Conservation (phyloP, 2,888 invertebrate species). For the Mythimna lalbum region DNA sequence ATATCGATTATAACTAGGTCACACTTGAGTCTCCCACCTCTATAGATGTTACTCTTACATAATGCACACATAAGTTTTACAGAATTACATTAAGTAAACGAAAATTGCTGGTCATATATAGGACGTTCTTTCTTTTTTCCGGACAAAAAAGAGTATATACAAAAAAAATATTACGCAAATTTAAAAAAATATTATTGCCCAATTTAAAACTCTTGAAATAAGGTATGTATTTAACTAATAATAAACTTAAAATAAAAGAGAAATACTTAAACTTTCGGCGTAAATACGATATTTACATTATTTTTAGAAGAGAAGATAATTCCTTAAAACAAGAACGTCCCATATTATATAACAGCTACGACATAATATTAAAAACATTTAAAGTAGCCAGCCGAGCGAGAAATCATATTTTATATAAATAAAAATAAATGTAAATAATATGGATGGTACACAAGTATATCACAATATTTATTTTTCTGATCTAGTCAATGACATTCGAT, state of each 20-base stretch:
- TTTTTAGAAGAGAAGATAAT: too few relatives aligned
- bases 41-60: constrained; percentile 29
- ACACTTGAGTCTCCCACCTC: constrained; percentile 47
- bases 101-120: constrained; percentile 23
- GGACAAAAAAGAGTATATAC: too few relatives aligned
- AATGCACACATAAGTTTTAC: constrained; percentile 21
- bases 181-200: too few relatives aligned
- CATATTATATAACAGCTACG: not conserved
- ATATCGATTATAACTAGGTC: constrained; percentile 23
- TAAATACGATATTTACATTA: too few relatives aligned
- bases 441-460: constrained; percentile 64
- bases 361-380: constrained; percentile 26
- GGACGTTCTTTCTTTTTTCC: too few relatives aligned
- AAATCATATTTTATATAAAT: constrained; percentile 52
- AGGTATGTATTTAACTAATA: too few relatives aligned
- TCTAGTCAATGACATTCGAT: constrained; percentile 77
- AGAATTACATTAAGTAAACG: constrained; percentile 21
- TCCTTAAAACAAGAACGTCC: too few relatives aligned
- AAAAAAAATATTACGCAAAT: too few relatives aligned
- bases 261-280: too few relatives aligned
- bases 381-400: constrained; percentile 32
- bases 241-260: too few relatives aligned
- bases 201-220: too few relatives aligned
- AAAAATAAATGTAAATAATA: constrained; percentile 58
- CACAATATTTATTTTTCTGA: constrained; percentile 71